Evolutionary conservation across 2,888 invertebrate genomes (phyloP), one percentile per base, ranked within the genome.

Genomic region (Scaptomyza parva): DNA sequence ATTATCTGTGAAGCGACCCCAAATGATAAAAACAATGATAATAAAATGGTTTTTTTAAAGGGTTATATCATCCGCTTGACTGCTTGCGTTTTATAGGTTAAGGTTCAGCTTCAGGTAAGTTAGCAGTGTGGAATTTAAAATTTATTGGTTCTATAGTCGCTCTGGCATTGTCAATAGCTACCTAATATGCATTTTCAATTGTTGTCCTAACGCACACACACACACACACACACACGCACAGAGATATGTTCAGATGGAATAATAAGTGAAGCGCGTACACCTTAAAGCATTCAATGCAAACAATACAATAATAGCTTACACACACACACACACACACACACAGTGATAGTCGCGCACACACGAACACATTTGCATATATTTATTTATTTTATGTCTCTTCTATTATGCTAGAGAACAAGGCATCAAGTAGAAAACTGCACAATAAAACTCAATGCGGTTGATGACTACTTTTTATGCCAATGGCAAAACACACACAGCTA

Each of bases 331-430:
- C 22, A 22, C 54, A 28, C 35, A 35, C 3, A 8, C n/a, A 14
- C 7, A 28, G 8, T 6, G 33, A 22, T 33, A 33, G 14, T n/a
- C 30, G 33, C 48, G 48, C 47, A 43, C 44, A 37, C 35, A 41
- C 57, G 40, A 63, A 61, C 53, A 45, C 68, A 80, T 80, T 80
- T 80, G 86, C 80, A 80, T 80, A 86, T 83, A 80, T 85, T 76
- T 81, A 85, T 81, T 81, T 85, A 85, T 85, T 85, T 82, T 83
- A 81, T 81, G 71, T 71, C 71, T 70, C 64, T 65, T 74, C 85
- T 78, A 53, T 70, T 57, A 63, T 68, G 40, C 40, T 48, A 61
- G 30, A 18, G 50, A 30, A 40, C 39, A 18, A 30, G 73, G 73
- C 70, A 75, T 82, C 74, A 74, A 78, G 75, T 40, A 75, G 82